These are phyloP conservation scores for Sparus aurata DNA, from an alignment of 2,797 vertebrate species.

Conservation along the genomic window DNA sequence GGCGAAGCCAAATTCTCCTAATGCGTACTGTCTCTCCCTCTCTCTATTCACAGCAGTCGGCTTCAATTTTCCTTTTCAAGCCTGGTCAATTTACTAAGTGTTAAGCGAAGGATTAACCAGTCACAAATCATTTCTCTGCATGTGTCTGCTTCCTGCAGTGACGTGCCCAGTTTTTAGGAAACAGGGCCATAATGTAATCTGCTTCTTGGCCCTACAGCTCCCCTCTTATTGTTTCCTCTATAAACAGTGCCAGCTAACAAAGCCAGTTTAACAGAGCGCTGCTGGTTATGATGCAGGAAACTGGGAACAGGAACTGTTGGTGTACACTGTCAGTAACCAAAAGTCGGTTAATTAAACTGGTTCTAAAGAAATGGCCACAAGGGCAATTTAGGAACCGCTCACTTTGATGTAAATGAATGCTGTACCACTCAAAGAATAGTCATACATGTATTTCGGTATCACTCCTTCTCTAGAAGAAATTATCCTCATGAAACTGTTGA, in stretches of 20 bases:
- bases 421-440: neutral
- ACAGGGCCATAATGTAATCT: conserved; percentile 16
- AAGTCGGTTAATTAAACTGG: conserved; percentile 22
- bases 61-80: conserved; percentile 14
- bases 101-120: conserved; percentile 38
- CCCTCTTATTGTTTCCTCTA: conserved; percentile 55
- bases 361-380: neutral
- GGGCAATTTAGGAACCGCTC: neutral
- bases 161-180: conserved; percentile 31
- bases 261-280: conserved; percentile 26
- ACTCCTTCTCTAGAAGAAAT: neutral
- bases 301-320: conserved; percentile 24
- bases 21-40: neutral
- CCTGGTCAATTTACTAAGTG: neutral
- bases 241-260: conserved; percentile 53
- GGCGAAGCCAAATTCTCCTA: neutral
- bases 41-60: conserved; percentile 5
- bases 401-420: neutral
- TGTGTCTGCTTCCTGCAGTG: neutral
- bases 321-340: conserved; percentile 18
- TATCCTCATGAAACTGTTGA: neutral
- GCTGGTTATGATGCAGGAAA: conserved; percentile 34
- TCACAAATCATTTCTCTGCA: conserved; percentile 20
- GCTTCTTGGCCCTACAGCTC: conserved; percentile 52
- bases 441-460: neutral